These are phyloP conservation scores for Zelleria hepariella DNA, from an alignment of 2,888 invertebrate species.

Conservation along the genomic window DNA sequence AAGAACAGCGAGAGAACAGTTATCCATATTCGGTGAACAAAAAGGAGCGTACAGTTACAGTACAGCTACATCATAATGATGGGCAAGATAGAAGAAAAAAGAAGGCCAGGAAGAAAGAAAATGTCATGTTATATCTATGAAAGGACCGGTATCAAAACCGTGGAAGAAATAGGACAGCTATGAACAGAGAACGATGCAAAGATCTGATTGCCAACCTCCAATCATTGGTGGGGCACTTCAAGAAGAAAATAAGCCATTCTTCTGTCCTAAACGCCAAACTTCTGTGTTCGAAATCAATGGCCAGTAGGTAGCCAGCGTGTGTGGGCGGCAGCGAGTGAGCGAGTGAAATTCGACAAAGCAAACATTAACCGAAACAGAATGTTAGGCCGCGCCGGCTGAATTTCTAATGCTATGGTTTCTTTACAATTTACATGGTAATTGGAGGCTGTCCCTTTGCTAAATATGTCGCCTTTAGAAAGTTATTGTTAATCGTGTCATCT, in stretches of 20 bases:
- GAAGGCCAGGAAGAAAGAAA: no score
- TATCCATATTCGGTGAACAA: no score
- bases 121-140: no score
- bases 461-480: not conserved
- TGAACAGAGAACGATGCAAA: no score
- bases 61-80: no score
- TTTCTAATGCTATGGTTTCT: not conserved
- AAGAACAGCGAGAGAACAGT: no score
- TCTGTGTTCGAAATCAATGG: not conserved
- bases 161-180: no score
- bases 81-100: no score
- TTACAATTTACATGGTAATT: not conserved
- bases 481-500: not conserved
- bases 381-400: not conserved
- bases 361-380: slow-evolving; percentile 21
- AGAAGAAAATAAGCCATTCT: not conserved
- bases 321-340: slow-evolving; percentile 41
- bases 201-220: no score
- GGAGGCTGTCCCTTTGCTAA: not conserved
- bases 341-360: slow-evolving; percentile 50
- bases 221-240: not conserved
- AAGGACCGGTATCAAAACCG: no score
- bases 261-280: not conserved
- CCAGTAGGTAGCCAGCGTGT: slow-evolving; percentile 13
- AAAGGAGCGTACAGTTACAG: no score